Percentiles rank a stretch among this genome's conserved stretches.
Conservation (phyloP, 2,797 vertebrate genomes). For the Syngnathus acus region DNA sequence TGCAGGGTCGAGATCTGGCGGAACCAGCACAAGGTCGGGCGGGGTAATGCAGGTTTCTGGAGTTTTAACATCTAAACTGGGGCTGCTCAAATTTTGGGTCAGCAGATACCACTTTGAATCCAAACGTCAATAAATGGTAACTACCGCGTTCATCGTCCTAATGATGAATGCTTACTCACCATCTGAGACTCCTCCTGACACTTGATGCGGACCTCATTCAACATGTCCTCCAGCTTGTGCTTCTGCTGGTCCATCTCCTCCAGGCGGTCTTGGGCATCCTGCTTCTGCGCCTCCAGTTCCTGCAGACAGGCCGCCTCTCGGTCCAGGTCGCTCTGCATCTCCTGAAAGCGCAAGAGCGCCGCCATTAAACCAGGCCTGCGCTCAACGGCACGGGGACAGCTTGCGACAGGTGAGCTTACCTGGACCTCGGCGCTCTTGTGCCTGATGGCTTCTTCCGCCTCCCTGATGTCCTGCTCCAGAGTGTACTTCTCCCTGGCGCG, state of each 20-base stretch:
- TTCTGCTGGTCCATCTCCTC: conserved; percentile 99
- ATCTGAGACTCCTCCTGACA: conserved; percentile 95
- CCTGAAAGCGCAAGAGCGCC: conserved; percentile 57
- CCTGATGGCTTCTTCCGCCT: conserved; percentile 88
- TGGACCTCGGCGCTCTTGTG: conserved; percentile 90
- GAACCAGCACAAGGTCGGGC: neutral
- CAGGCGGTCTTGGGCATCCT: conserved; percentile 89
- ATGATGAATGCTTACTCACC: conserved; percentile 67
- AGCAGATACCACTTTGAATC: neutral
- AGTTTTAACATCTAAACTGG: neutral
- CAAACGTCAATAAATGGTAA: neutral
- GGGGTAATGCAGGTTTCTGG: neutral
- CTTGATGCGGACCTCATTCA: conserved; percentile 85
- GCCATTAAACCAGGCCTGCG: neutral
- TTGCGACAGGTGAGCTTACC: conserved; percentile 61
- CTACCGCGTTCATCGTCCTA: neutral
- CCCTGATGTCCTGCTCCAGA: conserved; percentile 92
- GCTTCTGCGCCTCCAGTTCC: conserved; percentile 92
- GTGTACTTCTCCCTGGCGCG: conserved; percentile 85
- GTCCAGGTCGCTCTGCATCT: conserved; percentile 91
- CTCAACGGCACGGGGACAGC: neutral
- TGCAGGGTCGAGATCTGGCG: conserved; percentile 88
- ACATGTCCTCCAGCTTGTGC: conserved; percentile 91
- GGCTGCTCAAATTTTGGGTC: neutral
- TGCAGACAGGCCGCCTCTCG: conserved; percentile 85